Conservation (phyloP, 1,140 invertebrate genomes). For the Eueides isabella region DNA sequence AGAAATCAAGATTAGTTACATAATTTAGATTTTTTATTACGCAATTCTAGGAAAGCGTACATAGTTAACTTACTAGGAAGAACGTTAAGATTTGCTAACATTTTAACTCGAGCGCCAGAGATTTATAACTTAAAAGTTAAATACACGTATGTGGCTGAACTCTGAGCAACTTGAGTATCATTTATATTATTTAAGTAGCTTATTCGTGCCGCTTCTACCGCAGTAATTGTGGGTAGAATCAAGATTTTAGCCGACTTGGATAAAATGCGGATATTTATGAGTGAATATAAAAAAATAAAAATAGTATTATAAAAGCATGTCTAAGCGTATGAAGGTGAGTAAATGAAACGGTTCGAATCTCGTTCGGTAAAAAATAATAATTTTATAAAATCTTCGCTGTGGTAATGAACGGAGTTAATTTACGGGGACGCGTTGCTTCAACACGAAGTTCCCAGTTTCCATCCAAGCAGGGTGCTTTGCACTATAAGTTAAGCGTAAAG, state of each 20-base stretch:
- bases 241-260: not conserved
- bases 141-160: conserved; percentile 4
- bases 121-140: conserved; percentile 11
- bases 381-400: no score
- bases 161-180: conserved; percentile 6
- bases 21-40: not conserved
- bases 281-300: not conserved
- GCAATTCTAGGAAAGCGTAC: not conserved
- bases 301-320: not conserved
- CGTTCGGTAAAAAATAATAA: no score
- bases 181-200: conserved; percentile 15
- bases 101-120: conserved; percentile 1
- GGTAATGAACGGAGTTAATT: no score
- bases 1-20: not conserved
- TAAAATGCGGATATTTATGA: not conserved
- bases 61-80: not conserved
- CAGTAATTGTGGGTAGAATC: not conserved
- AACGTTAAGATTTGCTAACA: conserved; percentile 8
- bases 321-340: no score
- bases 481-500: no score
- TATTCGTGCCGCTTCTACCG: not conserved
- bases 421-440: no score
- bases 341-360: no score
- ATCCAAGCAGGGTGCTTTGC: no score
- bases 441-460: no score